Conservation (phyloP, 2,888 invertebrate species). For the Caenorhabditis sp. region DNA sequence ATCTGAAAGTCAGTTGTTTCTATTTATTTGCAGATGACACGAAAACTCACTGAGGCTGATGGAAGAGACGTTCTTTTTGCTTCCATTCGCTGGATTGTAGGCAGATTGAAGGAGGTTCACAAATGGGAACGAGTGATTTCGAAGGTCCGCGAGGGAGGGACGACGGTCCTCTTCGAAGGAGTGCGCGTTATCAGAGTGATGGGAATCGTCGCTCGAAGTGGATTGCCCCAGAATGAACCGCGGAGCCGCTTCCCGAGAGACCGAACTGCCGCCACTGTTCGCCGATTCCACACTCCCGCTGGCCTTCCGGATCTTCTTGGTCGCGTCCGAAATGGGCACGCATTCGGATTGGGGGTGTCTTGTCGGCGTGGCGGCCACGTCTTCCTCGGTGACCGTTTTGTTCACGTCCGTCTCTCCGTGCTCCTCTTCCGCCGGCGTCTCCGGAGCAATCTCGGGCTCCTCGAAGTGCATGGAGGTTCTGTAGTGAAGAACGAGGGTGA, state of each 20-base stretch:
- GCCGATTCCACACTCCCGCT: constrained; percentile 28
- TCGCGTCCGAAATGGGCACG: constrained; percentile 17
- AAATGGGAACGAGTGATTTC: constrained; percentile 53
- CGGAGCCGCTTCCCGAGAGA: constrained; percentile 24
- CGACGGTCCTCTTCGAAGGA: constrained; percentile 37
- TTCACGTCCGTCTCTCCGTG: constrained; percentile 19
- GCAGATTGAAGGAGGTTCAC: constrained; percentile 51
- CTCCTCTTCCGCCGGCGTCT: constrained; percentile 4
- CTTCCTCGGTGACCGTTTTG: constrained; percentile 13
- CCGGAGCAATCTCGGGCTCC: constrained; percentile 41
- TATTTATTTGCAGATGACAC: neutral
- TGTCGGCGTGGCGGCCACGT: neutral
- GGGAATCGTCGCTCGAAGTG: constrained; percentile 48
- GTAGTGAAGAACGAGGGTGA: constrained; percentile 83
- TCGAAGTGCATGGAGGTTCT: constrained; percentile 55
- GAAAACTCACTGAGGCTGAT: constrained; percentile 18
- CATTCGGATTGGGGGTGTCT: constrained; percentile 14
- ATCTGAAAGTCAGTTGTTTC: neutral
- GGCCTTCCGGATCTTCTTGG: constrained; percentile 13
- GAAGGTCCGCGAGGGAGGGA: constrained; percentile 35
- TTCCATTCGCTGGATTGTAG: constrained; percentile 47
- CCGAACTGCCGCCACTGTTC: constrained; percentile 25
- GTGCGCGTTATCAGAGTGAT: constrained; percentile 29
- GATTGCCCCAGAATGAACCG: constrained; percentile 51
- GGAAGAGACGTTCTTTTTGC: constrained; percentile 31